A percentile compares a stretch with the other conserved stretches of the same genome.
These are phyloP conservation scores for Leptoteleia sp. DNA, from an alignment of 1,140 invertebrate genomes.

Conservation along the genomic window DNA sequence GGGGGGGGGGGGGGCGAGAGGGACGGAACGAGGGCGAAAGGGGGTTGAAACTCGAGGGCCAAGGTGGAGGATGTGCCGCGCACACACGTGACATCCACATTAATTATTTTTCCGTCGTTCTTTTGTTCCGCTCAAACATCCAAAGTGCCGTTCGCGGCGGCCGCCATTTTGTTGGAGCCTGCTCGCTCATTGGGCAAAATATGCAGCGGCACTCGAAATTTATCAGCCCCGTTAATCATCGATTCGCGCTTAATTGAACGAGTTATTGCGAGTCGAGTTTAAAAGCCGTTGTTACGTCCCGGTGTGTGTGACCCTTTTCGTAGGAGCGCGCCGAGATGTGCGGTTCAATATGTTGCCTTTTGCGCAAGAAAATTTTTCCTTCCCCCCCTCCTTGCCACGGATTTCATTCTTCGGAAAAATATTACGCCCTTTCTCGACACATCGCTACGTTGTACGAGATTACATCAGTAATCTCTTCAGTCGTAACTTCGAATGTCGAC, in stretches of 20 bases:
- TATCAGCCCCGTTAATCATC: neutral
- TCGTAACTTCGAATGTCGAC: constrained; percentile 64
- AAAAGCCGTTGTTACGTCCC: neutral
- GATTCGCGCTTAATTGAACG: neutral
- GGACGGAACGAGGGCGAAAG: constrained; percentile 35
- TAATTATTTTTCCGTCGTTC: constrained; percentile 75
- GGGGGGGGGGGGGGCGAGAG: constrained; percentile 21
- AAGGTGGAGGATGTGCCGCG: constrained; percentile 57
- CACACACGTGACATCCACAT: constrained; percentile 74
- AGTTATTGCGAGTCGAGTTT: neutral
- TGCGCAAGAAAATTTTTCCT: too few relatives aligned
- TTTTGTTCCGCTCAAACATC: constrained; percentile 65
- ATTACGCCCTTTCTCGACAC: constrained; percentile 59
- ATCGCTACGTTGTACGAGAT: constrained; percentile 57
- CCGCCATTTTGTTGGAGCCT: constrained; percentile 60
- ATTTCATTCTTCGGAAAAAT: constrained; percentile 56
- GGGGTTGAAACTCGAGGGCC: constrained; percentile 39
- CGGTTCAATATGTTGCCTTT: constrained; percentile 15
- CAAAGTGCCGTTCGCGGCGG: constrained; percentile 48
- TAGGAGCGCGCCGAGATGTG: neutral
- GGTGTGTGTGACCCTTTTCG: too few relatives aligned
- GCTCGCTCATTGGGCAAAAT: constrained; percentile 3
- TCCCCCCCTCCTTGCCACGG: too few relatives aligned
- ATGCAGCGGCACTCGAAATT: constrained; percentile 2
- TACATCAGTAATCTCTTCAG: constrained; percentile 66